A percentile compares a stretch with the other conserved stretches of the same genome.
These are phyloP conservation scores for Gasteruption jaculator DNA, from an alignment of 2,888 invertebrate genomes.

Conservation along the genomic window DNA sequence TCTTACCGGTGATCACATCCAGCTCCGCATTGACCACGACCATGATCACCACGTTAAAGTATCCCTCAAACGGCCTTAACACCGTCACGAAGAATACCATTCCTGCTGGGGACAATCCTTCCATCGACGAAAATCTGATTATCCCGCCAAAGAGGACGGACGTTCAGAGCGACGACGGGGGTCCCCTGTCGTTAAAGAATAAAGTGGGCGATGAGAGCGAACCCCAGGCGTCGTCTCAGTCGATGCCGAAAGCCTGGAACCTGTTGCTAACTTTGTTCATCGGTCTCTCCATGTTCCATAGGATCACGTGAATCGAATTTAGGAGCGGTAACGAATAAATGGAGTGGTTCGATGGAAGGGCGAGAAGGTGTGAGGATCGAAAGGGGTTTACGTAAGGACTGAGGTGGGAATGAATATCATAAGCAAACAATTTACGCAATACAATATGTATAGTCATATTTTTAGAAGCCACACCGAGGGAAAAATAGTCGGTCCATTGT, in stretches of 20 bases:
- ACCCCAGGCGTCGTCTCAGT: too few species aligned
- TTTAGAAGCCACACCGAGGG: constrained; percentile 7
- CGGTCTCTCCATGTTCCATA: too few species aligned
- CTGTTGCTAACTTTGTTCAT: too few species aligned
- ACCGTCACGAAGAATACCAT: constrained; percentile 50
- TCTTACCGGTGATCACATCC: constrained; percentile 39
- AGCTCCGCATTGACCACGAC: constrained; percentile 48
- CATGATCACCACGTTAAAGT: constrained; percentile 51
- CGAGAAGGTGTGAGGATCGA: too few species aligned
- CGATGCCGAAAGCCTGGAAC: too few species aligned
- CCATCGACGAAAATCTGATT: constrained; percentile 47
- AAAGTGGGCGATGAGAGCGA: constrained; percentile 29
- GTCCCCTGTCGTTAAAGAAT: constrained; percentile 39
- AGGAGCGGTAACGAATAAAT: too few species aligned
- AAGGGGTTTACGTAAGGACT: too few species aligned
- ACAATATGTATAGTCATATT: constrained; percentile 17
- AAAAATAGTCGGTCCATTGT: too few species aligned
- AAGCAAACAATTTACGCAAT: background rate
- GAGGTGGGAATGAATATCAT: too few species aligned
- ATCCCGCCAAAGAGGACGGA: constrained; percentile 48
- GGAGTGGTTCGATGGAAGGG: too few species aligned
- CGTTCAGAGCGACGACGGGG: constrained; percentile 47
- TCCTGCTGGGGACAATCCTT: constrained; percentile 30
- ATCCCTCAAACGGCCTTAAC: constrained; percentile 51
- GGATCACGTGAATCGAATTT: constrained; percentile 32